A percentile compares a stretch with the other conserved stretches of the same genome.
Evolutionary conservation across 2,113 vertebrate species (phyloP).

Genomic region (Oreochromis aureus): DNA sequence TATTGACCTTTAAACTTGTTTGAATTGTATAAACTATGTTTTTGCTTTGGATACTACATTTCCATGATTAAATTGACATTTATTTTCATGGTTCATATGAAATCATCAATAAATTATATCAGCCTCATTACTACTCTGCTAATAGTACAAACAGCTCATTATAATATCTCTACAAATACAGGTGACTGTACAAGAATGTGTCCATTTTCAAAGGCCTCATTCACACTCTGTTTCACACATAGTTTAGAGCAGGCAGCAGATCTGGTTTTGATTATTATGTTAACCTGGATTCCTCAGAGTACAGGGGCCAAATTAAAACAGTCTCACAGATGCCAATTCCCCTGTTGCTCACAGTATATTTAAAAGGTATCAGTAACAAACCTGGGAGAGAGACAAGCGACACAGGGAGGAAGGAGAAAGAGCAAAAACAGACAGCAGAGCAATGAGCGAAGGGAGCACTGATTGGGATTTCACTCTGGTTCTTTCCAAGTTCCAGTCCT

Average conservation of each 20-base stretch:
- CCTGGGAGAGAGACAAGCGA: not conserved
- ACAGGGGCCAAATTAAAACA: constrained; percentile 62
- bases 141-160: not conserved
- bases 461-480: not conserved
- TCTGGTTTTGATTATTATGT: constrained; percentile 66
- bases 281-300: constrained; percentile 64
- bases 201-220: constrained; percentile 31
- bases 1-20: not conserved
- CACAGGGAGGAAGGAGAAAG: not conserved
- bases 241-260: constrained; percentile 35
- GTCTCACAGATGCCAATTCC: constrained; percentile 48
- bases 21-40: not conserved
- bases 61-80: not conserved
- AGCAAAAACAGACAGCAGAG: not conserved
- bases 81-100: not conserved
- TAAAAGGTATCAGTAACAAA: constrained; percentile 60
- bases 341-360: constrained; percentile 37
- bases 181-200: not conserved
- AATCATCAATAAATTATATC: not conserved
- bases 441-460: not conserved
- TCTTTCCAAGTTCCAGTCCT: not conserved
- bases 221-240: constrained; percentile 60
- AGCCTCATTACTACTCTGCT: not conserved
- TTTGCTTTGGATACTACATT: not conserved
- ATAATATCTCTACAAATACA: not conserved